Percentiles rank a stretch among this genome's conserved stretches.
phyloP scores from a whole-genome alignment of 2,797 vertebrate genomes.

The Spizella passerina region DNA sequence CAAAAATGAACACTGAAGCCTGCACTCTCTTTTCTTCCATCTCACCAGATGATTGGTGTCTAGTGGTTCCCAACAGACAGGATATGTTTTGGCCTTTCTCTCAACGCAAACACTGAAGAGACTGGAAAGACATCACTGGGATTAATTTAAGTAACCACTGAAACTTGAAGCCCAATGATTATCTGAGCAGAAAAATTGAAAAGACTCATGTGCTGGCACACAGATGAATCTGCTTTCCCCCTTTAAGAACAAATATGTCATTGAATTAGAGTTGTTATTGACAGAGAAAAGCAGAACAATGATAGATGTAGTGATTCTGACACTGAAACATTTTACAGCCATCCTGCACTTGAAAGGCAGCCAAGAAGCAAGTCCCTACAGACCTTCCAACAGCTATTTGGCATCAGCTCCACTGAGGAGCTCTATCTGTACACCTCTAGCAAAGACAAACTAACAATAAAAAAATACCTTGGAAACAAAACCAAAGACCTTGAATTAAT shows the following conservation, averaged over 20 bases:
- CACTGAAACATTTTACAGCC: neutral
- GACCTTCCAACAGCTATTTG: neutral
- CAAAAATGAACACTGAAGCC: neutral
- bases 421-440: neutral
- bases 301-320: neutral
- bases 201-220: neutral
- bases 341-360: neutral
- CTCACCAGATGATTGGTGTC: neutral
- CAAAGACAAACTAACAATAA: neutral
- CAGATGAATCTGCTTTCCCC: neutral
- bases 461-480: neutral
- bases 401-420: neutral
- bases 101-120: neutral
- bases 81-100: neutral
- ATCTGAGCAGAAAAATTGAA: neutral
- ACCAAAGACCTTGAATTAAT: neutral
- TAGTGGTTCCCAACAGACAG: neutral
- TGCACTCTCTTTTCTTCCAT: neutral
- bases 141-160: constrained; percentile 8
- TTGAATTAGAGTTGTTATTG: neutral
- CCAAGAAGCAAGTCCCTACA: constrained; percentile 49
- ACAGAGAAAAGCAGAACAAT: neutral
- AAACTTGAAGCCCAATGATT: neutral
- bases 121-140: neutral
- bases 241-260: neutral